Base-by-base conservation (phyloP, 2,113 vertebrate genomes). In the Syrmaticus mikado region DNA sequence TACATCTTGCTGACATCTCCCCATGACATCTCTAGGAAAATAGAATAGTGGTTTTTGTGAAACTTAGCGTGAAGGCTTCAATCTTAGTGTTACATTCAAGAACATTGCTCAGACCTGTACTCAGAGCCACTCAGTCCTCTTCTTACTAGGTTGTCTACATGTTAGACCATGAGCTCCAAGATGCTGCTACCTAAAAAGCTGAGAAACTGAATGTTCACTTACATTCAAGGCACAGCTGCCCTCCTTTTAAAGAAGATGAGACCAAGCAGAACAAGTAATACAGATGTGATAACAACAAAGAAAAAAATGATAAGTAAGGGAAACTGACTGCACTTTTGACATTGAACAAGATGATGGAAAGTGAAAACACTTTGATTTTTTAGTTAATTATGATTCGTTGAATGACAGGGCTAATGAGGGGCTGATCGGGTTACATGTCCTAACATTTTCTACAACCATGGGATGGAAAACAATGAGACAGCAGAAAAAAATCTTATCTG, bases 341-440 rank as follows among this genome's bases (percentile, higher is more conserved):
- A 25, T 80, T 58, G 89, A 93, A 84, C 7, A 86, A 67, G 55
- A 79, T 20, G 73, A 90, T 4, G 2, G 53, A 87, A 88, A 79
- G 36, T 50, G n/a, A 90, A 92, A 88, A 53, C 4, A 6, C 5
- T 45, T 58, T 61, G 8, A 34, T 80, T 88, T 28, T 2, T 87
- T 81, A 14, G 30, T 81, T 90, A 75, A 82, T 70, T 64, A n/a
- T 68, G 61, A 90, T 81, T 92, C 22, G 68, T 48, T 92, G 70
- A 86, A 52, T 43, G 6, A 32, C 10, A 53, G 34, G 5, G 18
- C 78, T 90, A 81, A 71, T 21, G 71, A 90, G 28, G 55, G 24
- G 11, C 62, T 41, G 32, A 77, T 64, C 38, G 52, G 30, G 73
- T 84, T 82, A 61, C 30, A 10, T 5, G 10, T 28, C 25, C 66